phyloP scores from a whole-genome alignment of 2,113 vertebrate genomes.

The Oryzias celebensis region DNA sequence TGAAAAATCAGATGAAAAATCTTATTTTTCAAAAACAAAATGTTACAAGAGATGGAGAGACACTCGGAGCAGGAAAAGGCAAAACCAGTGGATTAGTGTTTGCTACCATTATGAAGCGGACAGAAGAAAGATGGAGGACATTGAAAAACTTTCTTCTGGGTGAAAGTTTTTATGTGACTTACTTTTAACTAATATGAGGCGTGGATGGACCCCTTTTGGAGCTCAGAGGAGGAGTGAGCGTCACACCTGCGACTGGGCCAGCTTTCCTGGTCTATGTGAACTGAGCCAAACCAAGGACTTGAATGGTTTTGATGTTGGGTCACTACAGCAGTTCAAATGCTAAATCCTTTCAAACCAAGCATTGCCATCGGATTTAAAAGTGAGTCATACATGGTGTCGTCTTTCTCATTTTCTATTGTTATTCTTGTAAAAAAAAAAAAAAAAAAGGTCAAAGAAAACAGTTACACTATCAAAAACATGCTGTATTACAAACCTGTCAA shows the following conservation, averaged over 20 bases:
- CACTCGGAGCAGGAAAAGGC: slow-evolving; percentile 19
- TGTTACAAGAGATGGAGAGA: slow-evolving; percentile 50
- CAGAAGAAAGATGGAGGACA: slow-evolving; percentile 30
- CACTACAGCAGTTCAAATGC: slow-evolving; percentile 39
- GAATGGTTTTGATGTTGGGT: slow-evolving; percentile 40
- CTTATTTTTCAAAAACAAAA: slow-evolving; percentile 75
- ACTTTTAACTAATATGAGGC: slow-evolving; percentile 9
- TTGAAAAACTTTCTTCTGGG: slow-evolving; percentile 7
- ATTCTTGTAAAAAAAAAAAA: slow-evolving; percentile 72
- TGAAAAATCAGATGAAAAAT: slow-evolving; percentile 63
- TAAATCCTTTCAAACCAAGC: slow-evolving; percentile 68
- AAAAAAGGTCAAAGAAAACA: slow-evolving; percentile 61
- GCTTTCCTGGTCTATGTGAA: slow-evolving; percentile 15
- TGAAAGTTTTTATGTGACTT: slow-evolving; percentile 12
- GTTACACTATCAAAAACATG: slow-evolving; percentile 77
- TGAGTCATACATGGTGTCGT: slow-evolving; percentile 75
- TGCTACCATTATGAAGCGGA: slow-evolving; percentile 32
- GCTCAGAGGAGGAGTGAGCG: slow-evolving; percentile 22
- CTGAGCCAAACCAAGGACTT: slow-evolving; percentile 53
- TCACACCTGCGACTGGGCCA: slow-evolving; percentile 22
- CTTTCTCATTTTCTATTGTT: slow-evolving; percentile 80
- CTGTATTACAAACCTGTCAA: slow-evolving; percentile 80
- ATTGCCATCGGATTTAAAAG: slow-evolving; percentile 73
- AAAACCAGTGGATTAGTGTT: slow-evolving; percentile 48
- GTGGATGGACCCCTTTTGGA: slow-evolving; percentile 17